A percentile compares a stretch with the other conserved stretches of the same genome.
Evolutionary conservation across 2,797 vertebrate genomes (phyloP).

Genomic region (Schizopygopsis pylzovi): DNA sequence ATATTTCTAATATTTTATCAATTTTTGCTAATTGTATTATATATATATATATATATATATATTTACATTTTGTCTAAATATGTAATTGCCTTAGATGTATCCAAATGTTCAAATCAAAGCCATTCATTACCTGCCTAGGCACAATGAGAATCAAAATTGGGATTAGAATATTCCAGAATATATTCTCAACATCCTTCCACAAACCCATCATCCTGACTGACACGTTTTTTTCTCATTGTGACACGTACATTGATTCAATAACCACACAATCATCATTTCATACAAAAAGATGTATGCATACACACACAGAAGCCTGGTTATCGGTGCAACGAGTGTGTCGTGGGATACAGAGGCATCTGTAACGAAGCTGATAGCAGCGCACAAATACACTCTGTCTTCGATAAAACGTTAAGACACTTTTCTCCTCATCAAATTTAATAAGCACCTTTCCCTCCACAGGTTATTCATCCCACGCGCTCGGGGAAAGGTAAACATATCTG

Average conservation of each 20-base stretch:
- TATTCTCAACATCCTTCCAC: conserved; percentile 46
- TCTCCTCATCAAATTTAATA: conserved; percentile 59
- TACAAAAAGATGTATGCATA: conserved; percentile 29
- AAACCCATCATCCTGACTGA: conserved; percentile 53
- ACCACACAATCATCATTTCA: conserved; percentile 54
- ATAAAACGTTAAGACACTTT: conserved; percentile 59
- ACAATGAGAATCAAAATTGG: conserved; percentile 35
- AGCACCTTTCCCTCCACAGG: conserved; percentile 48
- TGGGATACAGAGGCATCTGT: conserved; percentile 51
- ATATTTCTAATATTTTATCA: not conserved
- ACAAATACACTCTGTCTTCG: conserved; percentile 51
- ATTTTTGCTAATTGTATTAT: not conserved
- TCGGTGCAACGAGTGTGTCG: conserved; percentile 53
- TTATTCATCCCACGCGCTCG: conserved; percentile 32
- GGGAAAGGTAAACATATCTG: conserved; percentile 52
- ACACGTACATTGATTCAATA: conserved; percentile 46
- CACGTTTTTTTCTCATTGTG: conserved; percentile 44
- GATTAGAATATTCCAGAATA: conserved; percentile 54
- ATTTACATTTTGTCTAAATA: not conserved
- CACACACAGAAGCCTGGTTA: conserved; percentile 46
- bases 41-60: not conserved
- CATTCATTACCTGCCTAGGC: conserved; percentile 18
- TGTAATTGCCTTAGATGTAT: not conserved
- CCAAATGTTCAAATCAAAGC: not conserved
- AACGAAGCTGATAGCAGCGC: conserved; percentile 55